Conservation (phyloP, 1,140 invertebrate species). For the Whitmania pigra region DNA sequence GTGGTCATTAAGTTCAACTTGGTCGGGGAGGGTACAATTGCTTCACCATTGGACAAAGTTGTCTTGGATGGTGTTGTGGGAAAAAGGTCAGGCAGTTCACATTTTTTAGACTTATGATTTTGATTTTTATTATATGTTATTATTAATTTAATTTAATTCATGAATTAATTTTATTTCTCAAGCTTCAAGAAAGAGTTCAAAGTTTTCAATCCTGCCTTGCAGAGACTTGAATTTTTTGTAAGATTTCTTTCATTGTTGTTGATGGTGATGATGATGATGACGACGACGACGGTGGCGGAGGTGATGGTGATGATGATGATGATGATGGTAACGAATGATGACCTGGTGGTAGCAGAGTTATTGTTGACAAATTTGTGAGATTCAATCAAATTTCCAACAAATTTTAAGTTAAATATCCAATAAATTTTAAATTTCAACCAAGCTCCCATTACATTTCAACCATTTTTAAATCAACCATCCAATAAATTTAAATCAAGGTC, state of each 20-base stretch:
- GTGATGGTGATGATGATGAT: too few species aligned
- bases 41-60: background rate
- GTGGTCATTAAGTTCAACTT: background rate
- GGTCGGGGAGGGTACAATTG: background rate
- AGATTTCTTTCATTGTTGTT: background rate
- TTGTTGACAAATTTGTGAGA: background rate
- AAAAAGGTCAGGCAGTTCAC: background rate
- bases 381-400: background rate
- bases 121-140: background rate
- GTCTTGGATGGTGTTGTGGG: background rate
- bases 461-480: background rate
- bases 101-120: too few species aligned
- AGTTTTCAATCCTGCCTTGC: background rate
- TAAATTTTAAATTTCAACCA: too few species aligned
- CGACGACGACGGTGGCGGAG: background rate
- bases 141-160: background rate
- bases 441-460: too few species aligned
- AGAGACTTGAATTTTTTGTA: constrained; percentile 9
- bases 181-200: background rate
- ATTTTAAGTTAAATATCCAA: background rate
- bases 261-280: background rate
- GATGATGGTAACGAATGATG: background rate
- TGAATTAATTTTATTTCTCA: background rate
- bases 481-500: background rate
- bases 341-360: background rate